Conservation (phyloP, 2,888 invertebrate species). For the Cerastoderma edule region DNA sequence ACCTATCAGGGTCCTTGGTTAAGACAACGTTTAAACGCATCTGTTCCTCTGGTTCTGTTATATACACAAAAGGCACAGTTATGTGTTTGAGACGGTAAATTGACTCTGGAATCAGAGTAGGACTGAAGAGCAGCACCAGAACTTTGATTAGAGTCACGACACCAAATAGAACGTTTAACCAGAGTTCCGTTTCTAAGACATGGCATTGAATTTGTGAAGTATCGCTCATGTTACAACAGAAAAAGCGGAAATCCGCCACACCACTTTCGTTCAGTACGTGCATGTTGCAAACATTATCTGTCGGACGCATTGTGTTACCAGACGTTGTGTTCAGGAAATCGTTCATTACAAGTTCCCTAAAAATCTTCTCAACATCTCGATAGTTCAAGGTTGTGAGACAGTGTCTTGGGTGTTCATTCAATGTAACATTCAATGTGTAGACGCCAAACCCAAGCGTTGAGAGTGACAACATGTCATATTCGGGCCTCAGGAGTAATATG, state of each 20-base stretch:
- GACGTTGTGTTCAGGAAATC: constrained; percentile 60
- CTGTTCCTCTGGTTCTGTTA: constrained; percentile 14
- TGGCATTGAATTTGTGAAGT: constrained; percentile 29
- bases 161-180: constrained; percentile 66
- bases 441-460: constrained; percentile 72
- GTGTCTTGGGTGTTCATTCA: constrained; percentile 65
- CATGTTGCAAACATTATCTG: constrained; percentile 67
- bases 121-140: constrained; percentile 73
- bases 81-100: constrained; percentile 62
- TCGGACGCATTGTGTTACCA: constrained; percentile 17
- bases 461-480: constrained; percentile 75
- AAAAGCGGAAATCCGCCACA: constrained; percentile 44
- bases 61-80: constrained; percentile 19
- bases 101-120: constrained; percentile 69
- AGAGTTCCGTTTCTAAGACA: constrained; percentile 58
- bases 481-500: constrained; percentile 74
- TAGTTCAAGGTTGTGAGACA: constrained; percentile 65
- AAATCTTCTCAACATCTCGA: constrained; percentile 37
- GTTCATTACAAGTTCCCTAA: constrained; percentile 66
- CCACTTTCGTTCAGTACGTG: constrained; percentile 38
- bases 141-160: constrained; percentile 70
- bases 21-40: constrained; percentile 23
- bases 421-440: constrained; percentile 59
- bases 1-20: constrained; percentile 37
- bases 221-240: constrained; percentile 41